Evolutionary conservation across 2,113 vertebrate species (phyloP).

Genomic region (Piprites chloris): DNA sequence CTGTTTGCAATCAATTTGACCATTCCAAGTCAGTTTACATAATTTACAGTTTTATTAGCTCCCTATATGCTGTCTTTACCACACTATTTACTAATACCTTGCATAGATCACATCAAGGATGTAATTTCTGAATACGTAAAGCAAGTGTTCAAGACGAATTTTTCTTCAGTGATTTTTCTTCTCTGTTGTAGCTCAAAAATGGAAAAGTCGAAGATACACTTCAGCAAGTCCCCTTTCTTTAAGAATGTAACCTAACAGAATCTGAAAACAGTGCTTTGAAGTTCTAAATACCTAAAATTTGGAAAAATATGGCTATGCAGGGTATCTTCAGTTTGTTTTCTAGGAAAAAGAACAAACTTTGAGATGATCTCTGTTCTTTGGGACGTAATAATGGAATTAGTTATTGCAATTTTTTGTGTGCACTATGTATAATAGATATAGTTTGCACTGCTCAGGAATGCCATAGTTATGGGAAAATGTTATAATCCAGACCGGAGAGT

Average conservation of each 20-base stretch:
- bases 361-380: neutral
- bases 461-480: too few species aligned
- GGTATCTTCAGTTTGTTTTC: neutral
- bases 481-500: too few species aligned
- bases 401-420: neutral
- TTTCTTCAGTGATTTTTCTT: neutral
- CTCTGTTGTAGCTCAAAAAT: neutral
- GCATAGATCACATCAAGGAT: neutral
- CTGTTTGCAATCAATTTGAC: neutral
- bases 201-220: neutral
- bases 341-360: neutral
- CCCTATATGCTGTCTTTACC: neutral
- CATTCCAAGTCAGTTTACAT: neutral
- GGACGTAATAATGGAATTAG: neutral
- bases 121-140: neutral
- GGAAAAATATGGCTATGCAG: neutral
- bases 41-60: neutral
- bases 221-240: neutral
- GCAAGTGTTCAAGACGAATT: neutral
- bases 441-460: neutral
- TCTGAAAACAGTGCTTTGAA: neutral
- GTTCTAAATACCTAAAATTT: neutral
- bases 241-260: neutral
- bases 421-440: neutral
- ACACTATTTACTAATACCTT: neutral